Base-by-base conservation (phyloP, 2,888 invertebrate species). In the Lasioglossum calceatum region DNA sequence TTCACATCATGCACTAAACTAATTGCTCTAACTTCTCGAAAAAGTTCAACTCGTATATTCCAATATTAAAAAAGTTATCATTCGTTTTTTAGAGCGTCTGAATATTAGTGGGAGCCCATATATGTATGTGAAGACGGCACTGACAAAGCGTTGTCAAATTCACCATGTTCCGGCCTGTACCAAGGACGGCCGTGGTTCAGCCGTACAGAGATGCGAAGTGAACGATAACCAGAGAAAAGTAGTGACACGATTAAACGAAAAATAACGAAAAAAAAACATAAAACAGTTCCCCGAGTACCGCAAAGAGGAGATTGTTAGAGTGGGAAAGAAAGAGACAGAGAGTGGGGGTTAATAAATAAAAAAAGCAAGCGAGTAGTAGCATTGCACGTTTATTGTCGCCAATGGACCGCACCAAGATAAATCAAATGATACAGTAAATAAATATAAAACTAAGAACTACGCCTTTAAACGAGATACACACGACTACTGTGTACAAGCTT, bases 341-440 rank as follows among this genome's bases (percentile, higher is more conserved):
- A 92, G 87, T 90, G 92, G 85, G 91, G 94, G 93, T 94, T 94
- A 93, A 93, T 93, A 93, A 94, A 94, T 93, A 92, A 94, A 93
- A 70, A 92, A 94, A 94, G 93, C 93, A 94, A 94, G 94, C 94
- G 93, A 93, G 93, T 92, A 92, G 92, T 92, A 89, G 88, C 91
- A 93, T 92, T 92, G 93, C 92, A 93, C 92, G 89, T 94, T 94
- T 94, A 94, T 94, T 94, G 85, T 92, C 84, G 90, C 93, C 91
- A 93, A 90, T 91, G 89, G 91, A 92, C 91, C 91, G 92, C 91
- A 90, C 90, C 89, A 86, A 89, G 85, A 77, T 89, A 87, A 91
- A 90, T 86, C 89, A 89, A 84, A 87, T 87, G 86, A 90, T 91
- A 90, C 90, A 92, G 88, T 90, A 79, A 77, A 88, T 86, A 88